phyloP scores from a whole-genome alignment of 1,140 invertebrate species.

The Cyclargus thomasi region DNA sequence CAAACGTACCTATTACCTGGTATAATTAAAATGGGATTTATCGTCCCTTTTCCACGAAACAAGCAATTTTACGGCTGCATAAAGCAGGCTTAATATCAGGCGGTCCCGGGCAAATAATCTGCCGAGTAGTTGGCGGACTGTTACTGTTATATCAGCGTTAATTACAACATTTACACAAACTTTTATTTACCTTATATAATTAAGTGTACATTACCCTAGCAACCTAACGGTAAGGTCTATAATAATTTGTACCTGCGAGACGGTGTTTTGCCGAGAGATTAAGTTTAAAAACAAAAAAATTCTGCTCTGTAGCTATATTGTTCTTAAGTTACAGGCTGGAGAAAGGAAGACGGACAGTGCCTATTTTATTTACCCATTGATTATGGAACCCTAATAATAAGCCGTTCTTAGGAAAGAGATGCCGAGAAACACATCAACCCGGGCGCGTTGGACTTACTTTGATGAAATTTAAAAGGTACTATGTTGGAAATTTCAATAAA shows the following conservation, averaged over 20 bases:
- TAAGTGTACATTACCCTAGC: not conserved
- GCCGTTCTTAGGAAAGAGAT: too few species aligned
- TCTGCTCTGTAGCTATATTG: too few species aligned
- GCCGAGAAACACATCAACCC: too few species aligned
- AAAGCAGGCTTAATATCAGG: not conserved
- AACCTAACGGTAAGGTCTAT: not conserved
- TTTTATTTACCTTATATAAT: not conserved
- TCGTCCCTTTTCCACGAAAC: not conserved
- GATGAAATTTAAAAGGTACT: too few species aligned
- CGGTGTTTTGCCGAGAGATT: too few species aligned
- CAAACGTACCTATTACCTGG: not conserved
- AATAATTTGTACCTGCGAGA: not conserved
- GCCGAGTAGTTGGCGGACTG: not conserved
- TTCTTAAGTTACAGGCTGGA: too few species aligned
- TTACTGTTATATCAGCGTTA: not conserved
- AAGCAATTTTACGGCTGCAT: constrained; percentile 2
- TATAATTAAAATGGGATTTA: not conserved
- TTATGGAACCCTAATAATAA: too few species aligned
- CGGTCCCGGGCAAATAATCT: not conserved
- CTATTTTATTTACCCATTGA: too few species aligned
- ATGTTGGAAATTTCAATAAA: too few species aligned
- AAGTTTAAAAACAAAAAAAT: too few species aligned
- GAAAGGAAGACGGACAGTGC: too few species aligned
- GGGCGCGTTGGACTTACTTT: too few species aligned
- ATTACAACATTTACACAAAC: not conserved